These are phyloP conservation scores for Temnothorax curvispinosus DNA, from an alignment of 1,140 invertebrate species.

Conservation along the genomic window DNA sequence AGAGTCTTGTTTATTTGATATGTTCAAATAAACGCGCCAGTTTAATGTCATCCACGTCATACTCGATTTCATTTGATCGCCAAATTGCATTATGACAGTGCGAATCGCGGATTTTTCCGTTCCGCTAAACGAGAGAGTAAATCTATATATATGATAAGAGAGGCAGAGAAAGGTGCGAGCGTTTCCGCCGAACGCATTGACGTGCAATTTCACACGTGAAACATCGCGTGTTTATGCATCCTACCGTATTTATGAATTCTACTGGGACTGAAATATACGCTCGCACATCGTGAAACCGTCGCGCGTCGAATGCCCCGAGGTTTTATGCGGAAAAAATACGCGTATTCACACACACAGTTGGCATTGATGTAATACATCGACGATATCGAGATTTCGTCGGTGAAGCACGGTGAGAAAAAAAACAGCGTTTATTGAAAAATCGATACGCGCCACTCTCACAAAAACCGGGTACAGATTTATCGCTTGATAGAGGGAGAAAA, in stretches of 20 bases:
- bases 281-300: background rate
- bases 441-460: background rate
- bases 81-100: background rate
- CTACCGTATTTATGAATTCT: background rate
- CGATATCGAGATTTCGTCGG: background rate
- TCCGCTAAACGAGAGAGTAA: background rate
- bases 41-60: background rate
- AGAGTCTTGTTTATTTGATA: background rate
- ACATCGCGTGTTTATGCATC: conserved; percentile 7
- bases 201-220: conserved; percentile 23
- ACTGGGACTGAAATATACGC: background rate
- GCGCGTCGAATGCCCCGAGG: background rate
- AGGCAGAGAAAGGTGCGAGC: background rate
- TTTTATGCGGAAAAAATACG: conserved; percentile 3
- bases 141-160: background rate
- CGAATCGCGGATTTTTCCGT: background rate
- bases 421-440: conserved; percentile 29
- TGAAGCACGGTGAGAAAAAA: background rate
- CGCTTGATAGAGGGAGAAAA: background rate
- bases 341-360: background rate
- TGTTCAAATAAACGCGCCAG: background rate
- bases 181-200: background rate
- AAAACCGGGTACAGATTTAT: background rate
- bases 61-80: background rate
- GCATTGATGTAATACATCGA: conserved; percentile 20